A percentile compares a stretch with the other conserved stretches of the same genome.
phyloP scores from a whole-genome alignment of 2,888 invertebrate genomes.

The Cerastis leucographa region DNA sequence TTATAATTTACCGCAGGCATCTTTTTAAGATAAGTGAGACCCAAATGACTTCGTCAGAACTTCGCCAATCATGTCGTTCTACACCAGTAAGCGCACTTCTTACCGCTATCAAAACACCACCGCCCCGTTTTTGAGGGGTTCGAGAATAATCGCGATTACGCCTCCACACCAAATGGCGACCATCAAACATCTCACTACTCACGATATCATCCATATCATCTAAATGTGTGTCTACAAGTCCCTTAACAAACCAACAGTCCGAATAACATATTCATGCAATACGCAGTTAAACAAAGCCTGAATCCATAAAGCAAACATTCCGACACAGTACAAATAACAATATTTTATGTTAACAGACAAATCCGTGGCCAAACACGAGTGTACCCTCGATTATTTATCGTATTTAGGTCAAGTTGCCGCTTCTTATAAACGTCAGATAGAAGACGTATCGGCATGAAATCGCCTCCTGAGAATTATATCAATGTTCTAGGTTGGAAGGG shows the following conservation, averaged over 20 bases:
- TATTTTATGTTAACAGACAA: constrained; percentile 45
- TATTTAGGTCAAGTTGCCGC: constrained; percentile 49
- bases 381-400: constrained; percentile 37
- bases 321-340: constrained; percentile 41
- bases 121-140: not conserved
- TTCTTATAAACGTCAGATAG: constrained; percentile 48
- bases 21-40: not conserved
- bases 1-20: too few species aligned
- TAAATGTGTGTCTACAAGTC: not conserved
- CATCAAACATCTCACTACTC: constrained; percentile 12
- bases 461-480: constrained; percentile 37
- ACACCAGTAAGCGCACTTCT: too few species aligned
- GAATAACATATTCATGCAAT: constrained; percentile 27
- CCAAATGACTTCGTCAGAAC: too few species aligned
- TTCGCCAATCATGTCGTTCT: too few species aligned
- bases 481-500: constrained; percentile 17
- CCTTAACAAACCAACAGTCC: not conserved
- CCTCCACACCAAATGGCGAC: not conserved
- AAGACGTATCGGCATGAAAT: constrained; percentile 36
- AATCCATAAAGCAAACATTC: constrained; percentile 36
- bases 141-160: constrained; percentile 10
- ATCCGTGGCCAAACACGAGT: constrained; percentile 38
- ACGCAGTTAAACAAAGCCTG: constrained; percentile 29
- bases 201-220: not conserved
- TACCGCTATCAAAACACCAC: not conserved